Evolutionary conservation across 2,797 vertebrate species (phyloP), one percentile per base, ranked within the genome.

Genomic region (Bufotes viridis): DNA sequence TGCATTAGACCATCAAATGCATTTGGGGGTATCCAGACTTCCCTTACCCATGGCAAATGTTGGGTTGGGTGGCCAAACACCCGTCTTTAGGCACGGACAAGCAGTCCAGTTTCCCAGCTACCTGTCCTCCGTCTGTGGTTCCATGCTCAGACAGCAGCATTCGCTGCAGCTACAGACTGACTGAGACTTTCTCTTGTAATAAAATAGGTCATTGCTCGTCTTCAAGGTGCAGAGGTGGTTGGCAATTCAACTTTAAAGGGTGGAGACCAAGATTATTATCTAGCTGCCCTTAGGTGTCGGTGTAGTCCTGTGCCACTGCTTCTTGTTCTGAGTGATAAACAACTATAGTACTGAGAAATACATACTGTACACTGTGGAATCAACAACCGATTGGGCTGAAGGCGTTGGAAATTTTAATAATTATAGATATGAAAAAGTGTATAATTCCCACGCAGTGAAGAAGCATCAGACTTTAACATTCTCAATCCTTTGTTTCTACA

Each of bases 181-280:
- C 42, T 42, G 6, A 42, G 42, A 42, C 42, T 42, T 42, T 42
- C 42, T 42, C 42, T 42, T 42, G 42, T 42, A 42, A 42, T 42
- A 42, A 42, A 6, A 29, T 34, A 18, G 63, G 63, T 24, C 63
- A 67, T 69, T 69, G 14, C 34, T 18, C 10, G 67, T 42, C 29
- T 72, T 72, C 29, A 18, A 69, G 24, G 24, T 70, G 24, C 67
- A 72, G 7, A 72, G 69, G 69, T 10, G 3, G 15, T 72, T 72
- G 29, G 69, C 69, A 72, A 11, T 74, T 49, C 9, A 22, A 18
- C 18, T 51, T 34, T 15, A 20, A 7, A 72, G 42, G 72, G 72
- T 51, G 72, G 72, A 74, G 42, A 29, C 72, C 18, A 74, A 74
- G 34, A 29, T 72, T 42, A 74, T 74, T 51, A 74, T 74, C 72